Conservation (phyloP, 2,888 invertebrate species). For the Sinodicranocentrus sp. region DNA sequence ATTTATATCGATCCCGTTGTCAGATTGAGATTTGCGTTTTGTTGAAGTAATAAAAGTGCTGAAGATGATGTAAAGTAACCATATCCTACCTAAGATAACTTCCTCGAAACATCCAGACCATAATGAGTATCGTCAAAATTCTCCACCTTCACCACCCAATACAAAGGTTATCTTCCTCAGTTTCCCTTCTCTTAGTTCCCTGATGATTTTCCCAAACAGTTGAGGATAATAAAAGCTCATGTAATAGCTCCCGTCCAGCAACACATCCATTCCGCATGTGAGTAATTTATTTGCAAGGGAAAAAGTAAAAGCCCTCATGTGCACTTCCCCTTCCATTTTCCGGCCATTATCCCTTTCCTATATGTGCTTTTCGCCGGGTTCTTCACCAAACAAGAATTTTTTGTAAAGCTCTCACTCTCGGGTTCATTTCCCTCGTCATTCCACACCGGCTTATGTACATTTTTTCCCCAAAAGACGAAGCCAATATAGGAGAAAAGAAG, state of each 20-base stretch:
- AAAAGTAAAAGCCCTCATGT: slow-evolving; percentile 69
- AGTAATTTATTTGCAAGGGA: slow-evolving; percentile 61
- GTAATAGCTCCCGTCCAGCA: slow-evolving; percentile 24
- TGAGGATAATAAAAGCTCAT: slow-evolving; percentile 55
- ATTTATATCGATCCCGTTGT: no score
- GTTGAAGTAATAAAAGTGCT: neutral
- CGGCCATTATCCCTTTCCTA: slow-evolving; percentile 65
- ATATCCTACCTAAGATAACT: neutral
- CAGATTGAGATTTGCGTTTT: no score
- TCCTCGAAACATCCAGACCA: neutral
- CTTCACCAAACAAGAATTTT: no score
- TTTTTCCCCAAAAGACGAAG: no score
- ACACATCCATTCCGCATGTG: slow-evolving; percentile 60
- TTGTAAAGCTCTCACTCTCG: no score
- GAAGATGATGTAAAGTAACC: neutral
- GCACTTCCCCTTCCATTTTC: slow-evolving; percentile 70
- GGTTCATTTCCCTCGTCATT: no score
- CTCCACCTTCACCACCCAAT: neutral
- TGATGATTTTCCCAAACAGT: slow-evolving; percentile 35
- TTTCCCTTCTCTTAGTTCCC: slow-evolving; percentile 8
- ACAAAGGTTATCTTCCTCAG: neutral
- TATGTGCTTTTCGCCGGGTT: slow-evolving; percentile 13
- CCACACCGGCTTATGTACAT: no score
- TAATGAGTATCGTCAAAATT: neutral
- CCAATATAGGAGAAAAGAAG: no score